phyloP scores from a whole-genome alignment of 92 coral and sea anemone genomes.

The Phymanthus crucifer region DNA sequence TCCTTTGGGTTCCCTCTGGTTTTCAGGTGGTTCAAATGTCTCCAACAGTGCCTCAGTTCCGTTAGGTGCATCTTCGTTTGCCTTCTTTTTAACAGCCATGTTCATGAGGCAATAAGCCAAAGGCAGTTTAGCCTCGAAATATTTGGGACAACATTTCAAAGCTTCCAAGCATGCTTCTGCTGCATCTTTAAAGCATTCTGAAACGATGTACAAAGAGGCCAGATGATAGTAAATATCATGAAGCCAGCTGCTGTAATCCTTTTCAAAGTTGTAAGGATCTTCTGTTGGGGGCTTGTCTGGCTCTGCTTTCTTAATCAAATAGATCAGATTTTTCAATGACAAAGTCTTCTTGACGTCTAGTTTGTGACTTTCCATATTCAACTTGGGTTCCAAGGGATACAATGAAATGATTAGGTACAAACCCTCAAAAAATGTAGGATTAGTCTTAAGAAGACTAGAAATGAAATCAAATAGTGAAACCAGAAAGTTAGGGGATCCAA shows the following conservation, averaged over 20 bases:
- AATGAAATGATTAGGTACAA: constrained; percentile 26
- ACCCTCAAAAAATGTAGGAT: constrained; percentile 63
- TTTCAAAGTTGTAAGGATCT: constrained; percentile 43
- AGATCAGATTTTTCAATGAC: constrained; percentile 49
- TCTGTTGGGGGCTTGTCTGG: constrained; percentile 37
- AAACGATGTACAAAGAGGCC: constrained; percentile 43
- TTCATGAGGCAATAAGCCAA: constrained; percentile 39
- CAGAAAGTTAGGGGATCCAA: not conserved
- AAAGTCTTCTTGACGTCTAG: constrained; percentile 31
- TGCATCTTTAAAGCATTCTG: constrained; percentile 17
- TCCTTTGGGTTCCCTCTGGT: constrained; percentile 6
- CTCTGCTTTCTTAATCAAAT: constrained; percentile 50
- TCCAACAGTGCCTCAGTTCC: not conserved
- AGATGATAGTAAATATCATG: constrained; percentile 48
- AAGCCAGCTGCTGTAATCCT: constrained; percentile 68
- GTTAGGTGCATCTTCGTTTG: not conserved
- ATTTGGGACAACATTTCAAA: constrained; percentile 43
- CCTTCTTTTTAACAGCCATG: not conserved
- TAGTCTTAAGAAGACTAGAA: not conserved
- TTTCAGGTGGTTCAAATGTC: not conserved
- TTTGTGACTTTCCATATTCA: constrained; percentile 4
- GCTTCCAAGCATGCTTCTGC: constrained; percentile 72
- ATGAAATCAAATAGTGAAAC: not conserved
- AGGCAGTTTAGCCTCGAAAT: constrained; percentile 58
- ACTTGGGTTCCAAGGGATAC: not conserved